Percentiles rank a stretch among this genome's conserved stretches.
phyloP scores from a whole-genome alignment of 1,140 invertebrate genomes.

The Gonatopus flavifemur region DNA sequence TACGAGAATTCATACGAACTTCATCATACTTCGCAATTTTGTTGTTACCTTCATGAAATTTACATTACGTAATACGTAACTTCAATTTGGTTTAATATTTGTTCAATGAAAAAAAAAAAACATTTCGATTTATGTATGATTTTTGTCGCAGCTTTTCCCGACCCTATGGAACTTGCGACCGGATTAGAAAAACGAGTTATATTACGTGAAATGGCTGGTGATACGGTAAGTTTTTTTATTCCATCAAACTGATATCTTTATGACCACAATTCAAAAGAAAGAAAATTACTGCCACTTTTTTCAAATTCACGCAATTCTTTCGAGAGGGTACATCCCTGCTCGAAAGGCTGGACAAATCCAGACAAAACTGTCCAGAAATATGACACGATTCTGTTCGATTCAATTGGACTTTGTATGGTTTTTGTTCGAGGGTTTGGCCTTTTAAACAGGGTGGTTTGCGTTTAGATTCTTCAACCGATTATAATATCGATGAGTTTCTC shows the following conservation, averaged over 20 bases:
- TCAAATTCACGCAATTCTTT: not conserved
- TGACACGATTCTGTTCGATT: not conserved
- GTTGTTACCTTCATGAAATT: not conserved
- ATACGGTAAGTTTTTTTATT: slow-evolving; percentile 66
- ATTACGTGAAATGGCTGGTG: slow-evolving; percentile 79
- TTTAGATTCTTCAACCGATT: too few relatives aligned
- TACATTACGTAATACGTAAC: slow-evolving; percentile 41
- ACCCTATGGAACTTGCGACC: slow-evolving; percentile 89
- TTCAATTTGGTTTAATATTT: not conserved
- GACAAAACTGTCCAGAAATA: not conserved
- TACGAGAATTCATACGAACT: too few relatives aligned
- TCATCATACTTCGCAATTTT: not conserved
- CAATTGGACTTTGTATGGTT: not conserved
- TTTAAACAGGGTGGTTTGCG: too few relatives aligned
- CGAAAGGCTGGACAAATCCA: not conserved
- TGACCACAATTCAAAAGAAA: not conserved
- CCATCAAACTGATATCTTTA: not conserved
- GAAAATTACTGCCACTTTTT: not conserved
- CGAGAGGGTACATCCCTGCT: not conserved
- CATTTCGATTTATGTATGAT: slow-evolving; percentile 6
- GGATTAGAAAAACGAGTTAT: slow-evolving; percentile 90
- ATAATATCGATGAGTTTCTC: too few relatives aligned
- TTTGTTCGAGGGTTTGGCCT: not conserved
- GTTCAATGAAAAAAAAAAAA: slow-evolving; percentile 2
- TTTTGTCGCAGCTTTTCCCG: slow-evolving; percentile 67